Evolutionary conservation across 2,797 vertebrate genomes (phyloP).

Genomic region (Channallabes apus): DNA sequence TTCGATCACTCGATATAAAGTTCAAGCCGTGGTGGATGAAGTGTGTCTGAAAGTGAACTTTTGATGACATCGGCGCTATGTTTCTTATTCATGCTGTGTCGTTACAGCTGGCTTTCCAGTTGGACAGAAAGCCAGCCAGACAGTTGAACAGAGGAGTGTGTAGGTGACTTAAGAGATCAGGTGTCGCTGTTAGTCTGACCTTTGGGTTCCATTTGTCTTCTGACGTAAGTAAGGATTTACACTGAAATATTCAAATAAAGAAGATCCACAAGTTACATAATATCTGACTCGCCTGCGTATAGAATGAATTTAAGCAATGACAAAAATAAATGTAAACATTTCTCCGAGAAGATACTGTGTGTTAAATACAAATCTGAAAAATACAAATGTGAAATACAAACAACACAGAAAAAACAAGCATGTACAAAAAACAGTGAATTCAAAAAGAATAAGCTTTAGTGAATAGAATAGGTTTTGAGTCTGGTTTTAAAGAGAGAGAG

Average conservation of each 20-base stretch:
- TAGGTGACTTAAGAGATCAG: conserved; percentile 24
- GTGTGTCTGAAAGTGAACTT: background rate
- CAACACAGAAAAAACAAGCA: no score
- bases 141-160: background rate
- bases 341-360: background rate
- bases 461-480: no score
- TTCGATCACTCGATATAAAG: background rate
- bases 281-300: background rate
- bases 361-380: no score
- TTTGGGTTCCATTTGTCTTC: conserved; percentile 16
- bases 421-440: no score
- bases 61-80: conserved; percentile 1
- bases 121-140: no score
- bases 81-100: conserved; percentile 43
- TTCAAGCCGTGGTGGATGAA: background rate
- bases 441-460: no score
- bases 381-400: no score
- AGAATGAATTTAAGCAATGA: background rate
- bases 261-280: background rate
- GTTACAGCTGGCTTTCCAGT: conserved; percentile 16
- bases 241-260: background rate
- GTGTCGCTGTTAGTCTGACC: conserved; percentile 38
- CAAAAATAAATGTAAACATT: background rate
- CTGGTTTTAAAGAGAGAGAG: no score
- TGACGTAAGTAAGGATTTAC: conserved; percentile 29